Conservation (phyloP, 2,797 vertebrate species). For the Coregonus sp. region DNA sequence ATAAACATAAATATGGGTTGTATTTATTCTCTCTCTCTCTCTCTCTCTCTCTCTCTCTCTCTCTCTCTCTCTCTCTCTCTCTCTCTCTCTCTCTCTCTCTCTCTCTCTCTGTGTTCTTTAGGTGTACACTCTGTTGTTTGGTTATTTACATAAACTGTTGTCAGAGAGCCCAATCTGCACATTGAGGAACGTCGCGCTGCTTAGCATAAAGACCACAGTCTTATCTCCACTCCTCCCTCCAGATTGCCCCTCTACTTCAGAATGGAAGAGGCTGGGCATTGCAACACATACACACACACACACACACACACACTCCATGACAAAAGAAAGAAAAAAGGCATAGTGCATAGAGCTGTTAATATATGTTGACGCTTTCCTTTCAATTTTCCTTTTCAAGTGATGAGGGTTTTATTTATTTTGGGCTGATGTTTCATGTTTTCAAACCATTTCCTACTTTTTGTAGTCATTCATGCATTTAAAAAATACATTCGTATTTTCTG, state of each 20-base stretch:
- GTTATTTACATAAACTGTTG: slow-evolving; percentile 81
- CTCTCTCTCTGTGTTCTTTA: slow-evolving; percentile 26
- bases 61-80: background rate
- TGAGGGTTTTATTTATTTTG: background rate
- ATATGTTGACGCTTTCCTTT: slow-evolving; percentile 21
- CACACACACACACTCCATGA: slow-evolving; percentile 34
- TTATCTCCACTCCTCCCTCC: slow-evolving; percentile 70
- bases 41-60: background rate
- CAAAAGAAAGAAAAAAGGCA: slow-evolving; percentile 53
- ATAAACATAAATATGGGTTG: too few relatives aligned
- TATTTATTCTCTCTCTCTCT: too few relatives aligned
- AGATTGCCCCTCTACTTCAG: slow-evolving; percentile 50
- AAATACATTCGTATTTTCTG: background rate
- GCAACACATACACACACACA: slow-evolving; percentile 23
- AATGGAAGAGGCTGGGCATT: slow-evolving; percentile 60
- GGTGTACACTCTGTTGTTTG: slow-evolving; percentile 55
- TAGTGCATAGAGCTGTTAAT: slow-evolving; percentile 23
- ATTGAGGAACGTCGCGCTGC: slow-evolving; percentile 61
- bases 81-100: background rate
- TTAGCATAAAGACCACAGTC: slow-evolving; percentile 77
- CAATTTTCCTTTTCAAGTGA: slow-evolving; percentile 14
- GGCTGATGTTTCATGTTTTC: background rate
- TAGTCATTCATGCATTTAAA: background rate
- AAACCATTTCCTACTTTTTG: background rate
- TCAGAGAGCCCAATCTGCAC: slow-evolving; percentile 71